phyloP scores from a whole-genome alignment of 2,113 vertebrate genomes.

The Dipodomys merriami region DNA sequence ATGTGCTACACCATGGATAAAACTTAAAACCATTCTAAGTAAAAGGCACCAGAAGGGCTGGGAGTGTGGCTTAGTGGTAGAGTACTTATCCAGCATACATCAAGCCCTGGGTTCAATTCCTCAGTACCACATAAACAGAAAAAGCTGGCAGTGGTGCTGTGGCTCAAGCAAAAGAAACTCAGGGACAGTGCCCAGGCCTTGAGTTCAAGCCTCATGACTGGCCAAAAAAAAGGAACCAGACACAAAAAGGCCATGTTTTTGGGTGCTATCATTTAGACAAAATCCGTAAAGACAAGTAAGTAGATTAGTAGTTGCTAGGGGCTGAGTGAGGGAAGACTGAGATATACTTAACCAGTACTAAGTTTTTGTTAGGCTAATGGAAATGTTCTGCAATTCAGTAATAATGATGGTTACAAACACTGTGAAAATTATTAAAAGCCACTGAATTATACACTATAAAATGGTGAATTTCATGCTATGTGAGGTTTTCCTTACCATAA shows the following conservation, averaged over 20 bases:
- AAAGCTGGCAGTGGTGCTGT: too few relatives aligned
- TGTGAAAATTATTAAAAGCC: constrained; percentile 35
- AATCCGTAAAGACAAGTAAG: neutral
- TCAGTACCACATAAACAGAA: too few relatives aligned
- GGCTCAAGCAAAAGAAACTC: too few relatives aligned
- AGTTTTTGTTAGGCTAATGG: constrained; percentile 6
- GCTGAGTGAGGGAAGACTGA: neutral
- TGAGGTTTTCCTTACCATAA: constrained; percentile 46
- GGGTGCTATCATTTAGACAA: neutral
- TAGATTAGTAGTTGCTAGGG: neutral
- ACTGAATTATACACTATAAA: neutral
- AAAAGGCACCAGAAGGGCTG: neutral
- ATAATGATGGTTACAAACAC: neutral
- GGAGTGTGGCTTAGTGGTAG: too few relatives aligned
- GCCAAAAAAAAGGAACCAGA: neutral
- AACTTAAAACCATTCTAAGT: neutral
- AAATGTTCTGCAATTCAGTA: constrained; percentile 1
- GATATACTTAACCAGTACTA: neutral
- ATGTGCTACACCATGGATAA: neutral
- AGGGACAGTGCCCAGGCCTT: too few relatives aligned
- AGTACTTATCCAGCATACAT: too few relatives aligned
- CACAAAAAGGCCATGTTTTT: neutral
- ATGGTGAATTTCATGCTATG: constrained; percentile 17
- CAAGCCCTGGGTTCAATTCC: too few relatives aligned
- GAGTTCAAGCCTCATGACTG: too few relatives aligned